Evolutionary conservation across 2,113 vertebrate species (phyloP), one percentile per base, ranked within the genome.

Genomic region (Montifringilla adamsi): DNA sequence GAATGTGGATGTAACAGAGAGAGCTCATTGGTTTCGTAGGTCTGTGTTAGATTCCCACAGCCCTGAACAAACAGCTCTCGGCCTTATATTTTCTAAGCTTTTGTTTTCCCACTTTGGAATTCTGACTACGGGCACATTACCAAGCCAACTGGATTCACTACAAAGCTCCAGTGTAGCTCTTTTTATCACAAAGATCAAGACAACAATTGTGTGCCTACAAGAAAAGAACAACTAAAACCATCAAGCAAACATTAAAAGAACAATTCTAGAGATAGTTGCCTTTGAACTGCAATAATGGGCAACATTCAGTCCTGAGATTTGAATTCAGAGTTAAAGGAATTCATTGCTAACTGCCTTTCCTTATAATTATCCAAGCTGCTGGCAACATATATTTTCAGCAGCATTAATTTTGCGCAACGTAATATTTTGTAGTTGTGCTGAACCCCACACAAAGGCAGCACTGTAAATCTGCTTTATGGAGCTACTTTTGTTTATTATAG

Each of bases 101-200:
- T 98, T 98, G 98, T 98, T 96, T 97, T 96, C 93, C 90, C 86
- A 97, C 97, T 98, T 97, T 97, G 97, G 97, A 97, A 98, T 98
- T 98, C 97, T 97, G 95, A 97, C 97, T 98, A 97, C 27, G 76
- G 97, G 88, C 97, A 97, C 95, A 98, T 98, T 98, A 98, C 97
- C 97, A 97, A 97, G 97, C 97, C 97, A 98, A 98, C 97, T 98
- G 97, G 96, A 98, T 94, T 97, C 97, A 97, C 97, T 98, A 98
- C 97, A 98, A 98, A 98, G 98, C 97, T 97, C 50, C 67, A 97
- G 72, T 64, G 92, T 97, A 97, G 96, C 94, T 97, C 96, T 97
- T 98, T 98, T 98, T 98, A 98, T 98, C 97, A 93, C 96, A 95
- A 96, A 98, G 97, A 98, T 98, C 98, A 98, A 98, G 98, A 98